Base-by-base conservation (phyloP, 2,888 invertebrate species). In the Lasioglossum zephyrum region DNA sequence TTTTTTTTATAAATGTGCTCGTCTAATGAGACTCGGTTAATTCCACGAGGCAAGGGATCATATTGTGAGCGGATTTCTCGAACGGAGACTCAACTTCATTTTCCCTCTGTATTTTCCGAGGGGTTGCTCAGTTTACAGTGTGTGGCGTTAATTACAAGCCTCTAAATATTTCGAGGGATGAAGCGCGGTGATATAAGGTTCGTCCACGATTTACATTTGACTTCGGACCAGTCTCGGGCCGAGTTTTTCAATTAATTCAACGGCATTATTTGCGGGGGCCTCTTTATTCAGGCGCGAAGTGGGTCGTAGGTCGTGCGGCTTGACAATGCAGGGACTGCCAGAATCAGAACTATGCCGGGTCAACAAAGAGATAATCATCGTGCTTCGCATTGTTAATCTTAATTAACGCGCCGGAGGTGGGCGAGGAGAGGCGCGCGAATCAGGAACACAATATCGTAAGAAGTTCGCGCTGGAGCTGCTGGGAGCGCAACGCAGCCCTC, bases 201-300 rank as follows among this genome's bases (percentile, higher is more conserved):
- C 41, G 57, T n/a, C 63, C 79, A 13, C 63, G 84, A 88, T 83
- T 88, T 83, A 77, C 82, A 86, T 90, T 82, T 80, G 81, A 79
- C 74, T n/a, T 53, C 49, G 49, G 53, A 41, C 73, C 70, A 73
- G 79, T 86, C 82, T 80, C 53, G 18, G 26, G 76, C 81, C 53
- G 80, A 90, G 84, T 90, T 90, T 90, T 89, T 90, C 89, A 87
- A 89, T 90, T 89, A 89, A 90, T 86, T 63, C 87, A 70, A 81
- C 53, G 76, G 69, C 57, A 86, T 82, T 89, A 83, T 75, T 76
- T 47, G 41, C 70, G 36, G 60, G 69, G 82, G 41, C 36, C 57
- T 82, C 81, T 82, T 88, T 88, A 90, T 88, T 88, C 88, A 78
- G 77, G 57, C 13, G 41, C 66, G 83, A 90, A 87, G 81, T 87